These are phyloP conservation scores for Bombus superbus DNA, from an alignment of 1,140 invertebrate genomes.

Conservation along the genomic window DNA sequence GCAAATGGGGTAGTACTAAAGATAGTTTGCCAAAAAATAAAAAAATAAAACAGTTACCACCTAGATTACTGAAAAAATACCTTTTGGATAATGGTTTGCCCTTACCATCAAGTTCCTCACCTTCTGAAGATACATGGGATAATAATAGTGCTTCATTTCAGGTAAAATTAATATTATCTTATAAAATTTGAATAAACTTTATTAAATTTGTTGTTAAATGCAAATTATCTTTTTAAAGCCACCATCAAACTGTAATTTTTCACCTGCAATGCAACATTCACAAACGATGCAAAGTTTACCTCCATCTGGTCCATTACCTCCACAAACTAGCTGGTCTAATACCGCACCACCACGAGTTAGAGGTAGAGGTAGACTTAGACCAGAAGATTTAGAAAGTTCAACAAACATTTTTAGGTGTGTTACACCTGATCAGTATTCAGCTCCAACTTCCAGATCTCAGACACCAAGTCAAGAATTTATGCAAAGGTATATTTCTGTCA, in stretches of 20 bases:
- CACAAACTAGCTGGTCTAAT: constrained; percentile 80
- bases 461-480: constrained; percentile 82
- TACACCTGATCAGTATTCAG: constrained; percentile 83
- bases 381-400: constrained; percentile 77
- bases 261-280: constrained; percentile 73
- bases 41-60: constrained; percentile 82
- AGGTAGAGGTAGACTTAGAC: constrained; percentile 82
- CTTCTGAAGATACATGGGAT: constrained; percentile 82
- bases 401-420: constrained; percentile 78
- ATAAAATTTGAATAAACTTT: constrained; percentile 9
- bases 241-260: constrained; percentile 68
- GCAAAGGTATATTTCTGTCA: constrained; percentile 69
- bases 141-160: constrained; percentile 82
- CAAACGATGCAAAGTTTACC: constrained; percentile 78
- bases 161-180: constrained; percentile 62
- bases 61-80: constrained; percentile 83
- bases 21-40: constrained; percentile 77
- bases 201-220: background rate
- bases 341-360: constrained; percentile 81
- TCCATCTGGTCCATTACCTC: constrained; percentile 68
- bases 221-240: constrained; percentile 62
- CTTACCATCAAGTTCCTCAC: constrained; percentile 69
- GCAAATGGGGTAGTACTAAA: constrained; percentile 79
- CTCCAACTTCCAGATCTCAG: constrained; percentile 81
- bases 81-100: constrained; percentile 81